These are phyloP conservation scores for Bombus consobrinus DNA, from an alignment of 1,140 invertebrate species.

Conservation along the genomic window DNA sequence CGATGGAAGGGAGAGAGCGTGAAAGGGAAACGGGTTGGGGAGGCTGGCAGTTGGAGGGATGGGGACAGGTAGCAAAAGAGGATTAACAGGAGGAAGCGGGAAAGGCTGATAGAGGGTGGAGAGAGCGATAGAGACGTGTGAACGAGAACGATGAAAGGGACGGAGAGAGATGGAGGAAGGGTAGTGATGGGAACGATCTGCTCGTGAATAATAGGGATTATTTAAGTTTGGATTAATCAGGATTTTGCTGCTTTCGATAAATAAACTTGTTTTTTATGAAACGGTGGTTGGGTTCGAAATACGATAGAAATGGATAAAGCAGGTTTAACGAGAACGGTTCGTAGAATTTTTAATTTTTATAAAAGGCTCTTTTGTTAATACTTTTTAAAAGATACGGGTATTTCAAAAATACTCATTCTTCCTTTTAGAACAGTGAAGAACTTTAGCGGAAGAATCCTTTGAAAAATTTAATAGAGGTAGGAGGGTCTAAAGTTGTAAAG, in stretches of 20 bases:
- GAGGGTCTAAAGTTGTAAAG: too few species aligned
- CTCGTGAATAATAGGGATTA: not conserved
- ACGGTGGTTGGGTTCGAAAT: not conserved
- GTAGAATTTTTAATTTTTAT: too few species aligned
- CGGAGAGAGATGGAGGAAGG: not conserved
- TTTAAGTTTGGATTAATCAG: not conserved
- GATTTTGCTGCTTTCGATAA: not conserved
- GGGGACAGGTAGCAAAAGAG: conserved; percentile 47
- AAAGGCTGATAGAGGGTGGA: not conserved
- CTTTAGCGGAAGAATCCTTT: too few species aligned
- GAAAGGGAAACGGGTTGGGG: conserved; percentile 7
- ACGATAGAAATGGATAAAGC: not conserved
- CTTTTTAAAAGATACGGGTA: too few species aligned
- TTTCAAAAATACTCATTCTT: not conserved
- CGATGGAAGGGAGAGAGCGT: conserved; percentile 42
- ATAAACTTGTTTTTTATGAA: not conserved
- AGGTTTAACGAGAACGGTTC: too few species aligned
- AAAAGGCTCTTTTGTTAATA: too few species aligned
- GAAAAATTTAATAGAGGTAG: too few species aligned
- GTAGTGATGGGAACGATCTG: conserved; percentile 27
- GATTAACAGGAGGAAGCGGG: conserved; percentile 34
- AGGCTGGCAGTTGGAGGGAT: not conserved
- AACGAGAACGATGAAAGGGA: conserved; percentile 15
- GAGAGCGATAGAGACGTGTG: not conserved
- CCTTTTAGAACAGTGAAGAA: not conserved